Conservation (phyloP, 2,113 vertebrate genomes). For the Poecilia latipinna region DNA sequence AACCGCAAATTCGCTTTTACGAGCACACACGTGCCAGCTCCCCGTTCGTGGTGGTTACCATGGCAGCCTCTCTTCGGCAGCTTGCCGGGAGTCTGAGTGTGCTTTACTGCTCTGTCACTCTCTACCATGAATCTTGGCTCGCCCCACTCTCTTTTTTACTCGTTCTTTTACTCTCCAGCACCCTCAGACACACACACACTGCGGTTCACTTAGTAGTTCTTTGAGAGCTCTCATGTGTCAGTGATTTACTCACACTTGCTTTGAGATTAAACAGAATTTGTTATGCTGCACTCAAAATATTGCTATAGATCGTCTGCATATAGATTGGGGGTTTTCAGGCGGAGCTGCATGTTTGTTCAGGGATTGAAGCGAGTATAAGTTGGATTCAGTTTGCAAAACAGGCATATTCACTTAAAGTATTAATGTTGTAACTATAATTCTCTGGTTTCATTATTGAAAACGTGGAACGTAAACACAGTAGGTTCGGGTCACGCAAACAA, state of each 20-base stretch:
- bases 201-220: slow-evolving; percentile 50
- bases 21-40: slow-evolving; percentile 58
- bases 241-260: slow-evolving; percentile 46
- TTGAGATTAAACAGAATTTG: slow-evolving; percentile 61
- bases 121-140: slow-evolving; percentile 60
- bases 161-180: slow-evolving; percentile 45
- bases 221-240: slow-evolving; percentile 53
- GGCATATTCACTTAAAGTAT: not conserved
- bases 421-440: too few relatives aligned
- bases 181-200: slow-evolving; percentile 46
- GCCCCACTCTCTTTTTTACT: slow-evolving; percentile 50
- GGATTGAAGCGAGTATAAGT: slow-evolving; percentile 1
- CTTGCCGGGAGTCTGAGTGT: slow-evolving; percentile 63
- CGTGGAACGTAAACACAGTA: too few relatives aligned
- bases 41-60: slow-evolving; percentile 56
- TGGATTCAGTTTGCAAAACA: slow-evolving; percentile 10
- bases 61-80: slow-evolving; percentile 62
- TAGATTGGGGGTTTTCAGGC: not conserved
- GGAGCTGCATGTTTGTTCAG: not conserved
- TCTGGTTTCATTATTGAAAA: too few relatives aligned
- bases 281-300: slow-evolving; percentile 17
- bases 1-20: slow-evolving; percentile 55
- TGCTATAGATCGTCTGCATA: slow-evolving; percentile 6
- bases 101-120: slow-evolving; percentile 70
- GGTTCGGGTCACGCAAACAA: too few relatives aligned